A percentile compares a stretch with the other conserved stretches of the same genome.
Evolutionary conservation across 2,113 vertebrate species (phyloP).

Genomic region (Opisthocomus hoazin): DNA sequence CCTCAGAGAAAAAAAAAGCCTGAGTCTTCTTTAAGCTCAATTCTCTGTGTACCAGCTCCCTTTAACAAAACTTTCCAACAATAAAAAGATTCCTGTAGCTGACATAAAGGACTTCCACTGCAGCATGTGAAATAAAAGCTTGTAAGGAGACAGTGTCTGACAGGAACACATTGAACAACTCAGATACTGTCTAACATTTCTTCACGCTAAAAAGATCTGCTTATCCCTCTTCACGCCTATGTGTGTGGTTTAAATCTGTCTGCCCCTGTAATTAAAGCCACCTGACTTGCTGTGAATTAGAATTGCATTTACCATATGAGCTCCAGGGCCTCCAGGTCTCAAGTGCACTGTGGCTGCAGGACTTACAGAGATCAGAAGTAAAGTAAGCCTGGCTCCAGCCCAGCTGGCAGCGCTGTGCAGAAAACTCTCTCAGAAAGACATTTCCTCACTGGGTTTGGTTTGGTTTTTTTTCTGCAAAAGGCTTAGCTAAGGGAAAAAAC

Average conservation of each 20-base stretch:
- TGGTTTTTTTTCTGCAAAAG: neutral
- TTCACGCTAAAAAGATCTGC: neutral
- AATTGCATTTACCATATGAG: neutral
- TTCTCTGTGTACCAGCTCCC: neutral
- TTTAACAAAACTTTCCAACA: neutral
- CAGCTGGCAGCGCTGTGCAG: neutral
- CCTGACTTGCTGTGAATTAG: neutral
- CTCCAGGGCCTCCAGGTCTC: neutral
- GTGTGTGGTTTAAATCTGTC: neutral
- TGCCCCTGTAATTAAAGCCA: neutral
- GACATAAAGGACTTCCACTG: neutral
- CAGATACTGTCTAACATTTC: neutral
- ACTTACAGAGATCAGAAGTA: neutral
- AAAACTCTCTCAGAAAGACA: neutral
- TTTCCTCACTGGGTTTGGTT: rapidly evolving
- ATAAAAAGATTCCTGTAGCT: neutral
- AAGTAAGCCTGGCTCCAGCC: neutral
- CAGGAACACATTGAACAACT: neutral
- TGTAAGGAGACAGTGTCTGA: neutral
- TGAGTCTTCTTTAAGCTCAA: neutral
- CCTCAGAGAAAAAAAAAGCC: neutral
- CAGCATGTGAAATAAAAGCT: neutral
- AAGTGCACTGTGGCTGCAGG: neutral
- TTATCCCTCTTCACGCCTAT: neutral
- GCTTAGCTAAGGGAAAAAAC: neutral